These are phyloP conservation scores for Drosophila multiciliata DNA, from an alignment of 2,888 invertebrate species.

Conservation along the genomic window DNA sequence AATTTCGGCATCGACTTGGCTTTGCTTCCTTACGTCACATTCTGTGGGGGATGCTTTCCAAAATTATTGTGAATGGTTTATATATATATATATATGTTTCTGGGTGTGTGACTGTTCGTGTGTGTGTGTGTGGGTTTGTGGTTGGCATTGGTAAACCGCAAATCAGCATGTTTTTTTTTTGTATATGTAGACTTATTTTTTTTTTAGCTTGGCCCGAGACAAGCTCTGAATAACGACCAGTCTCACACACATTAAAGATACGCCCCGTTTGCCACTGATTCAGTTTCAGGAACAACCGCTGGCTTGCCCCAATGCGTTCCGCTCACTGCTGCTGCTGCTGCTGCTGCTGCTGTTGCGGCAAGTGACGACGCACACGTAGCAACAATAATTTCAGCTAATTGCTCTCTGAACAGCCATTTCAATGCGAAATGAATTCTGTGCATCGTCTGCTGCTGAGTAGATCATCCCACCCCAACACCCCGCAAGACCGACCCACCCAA, in stretches of 20 bases:
- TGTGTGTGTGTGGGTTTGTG: conserved; percentile 21
- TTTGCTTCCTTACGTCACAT: conserved; percentile 34
- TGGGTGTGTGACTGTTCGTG: conserved; percentile 11
- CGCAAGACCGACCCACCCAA: neutral
- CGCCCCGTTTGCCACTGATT: conserved; percentile 43
- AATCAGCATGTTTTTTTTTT: conserved; percentile 68
- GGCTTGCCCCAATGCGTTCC: neutral
- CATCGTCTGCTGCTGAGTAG: conserved; percentile 32
- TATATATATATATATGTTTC: neutral
- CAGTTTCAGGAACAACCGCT: neutral
- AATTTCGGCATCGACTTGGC: conserved; percentile 62
- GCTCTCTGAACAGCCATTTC: conserved; percentile 81
- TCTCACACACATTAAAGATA: conserved; percentile 64
- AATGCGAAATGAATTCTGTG: conserved; percentile 80
- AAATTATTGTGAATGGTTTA: conserved; percentile 59
- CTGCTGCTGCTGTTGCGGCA: conserved; percentile 21
- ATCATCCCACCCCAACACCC: neutral
- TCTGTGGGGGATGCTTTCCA: conserved; percentile 32
- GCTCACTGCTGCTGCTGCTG: conserved; percentile 1
- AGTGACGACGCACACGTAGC: conserved; percentile 80
- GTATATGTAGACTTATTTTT: neutral
- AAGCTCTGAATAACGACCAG: conserved; percentile 63
- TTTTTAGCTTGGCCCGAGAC: conserved; percentile 15
- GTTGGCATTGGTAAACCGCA: conserved; percentile 66
- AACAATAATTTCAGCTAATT: conserved; percentile 82